Base-by-base conservation (phyloP, 2,113 vertebrate species). In the Pao palembangensis region DNA sequence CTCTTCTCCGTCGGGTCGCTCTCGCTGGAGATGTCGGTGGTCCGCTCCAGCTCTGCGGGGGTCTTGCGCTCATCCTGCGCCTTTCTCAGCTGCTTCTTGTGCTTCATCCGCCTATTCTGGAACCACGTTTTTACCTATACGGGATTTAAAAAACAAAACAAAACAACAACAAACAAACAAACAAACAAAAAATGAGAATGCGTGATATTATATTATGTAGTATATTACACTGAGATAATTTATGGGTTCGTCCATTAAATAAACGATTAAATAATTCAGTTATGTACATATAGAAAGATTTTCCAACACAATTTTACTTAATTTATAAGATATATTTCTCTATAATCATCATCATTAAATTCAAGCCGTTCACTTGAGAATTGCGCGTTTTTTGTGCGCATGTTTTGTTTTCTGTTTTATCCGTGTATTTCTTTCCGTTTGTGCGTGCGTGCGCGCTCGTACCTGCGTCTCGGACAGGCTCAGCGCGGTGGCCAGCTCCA, bases 401-500 rank as follows among this genome's bases (percentile, higher is more conserved):
- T 28, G 25, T 28, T 28, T 28, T 28, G 25, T 28, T 28, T 28
- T 28, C 5, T 28, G 25, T 28, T 28, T 28, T 28, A 28, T 4
- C 25, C 25, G 25, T 28, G 3, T 5, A 7, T 28, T 28, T 28
- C 25, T 28, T 28, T 28, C 25, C 6, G 25, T 6, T 3, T 28
- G 4, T 28, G 25, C 25, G 25, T 47, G 56, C 43, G 25, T 17
- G 49, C 20, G 51, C 10, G 48, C 8, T 34, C 4, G 65, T 10
- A 98, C 96, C 95, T 98, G 97, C 2, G 97, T 99, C 90, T 99
- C 97, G 7, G 96, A 98, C 66, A 99, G 93, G 81, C 97, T 99
- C 82, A 99, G 94, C 1, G 96, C 95, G 0, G 96, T 95, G 60
- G 97, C 97, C 86, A 99, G 85, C 70, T 99, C 96, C 80, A 99